Conservation (phyloP, 2,113 vertebrate species). For the Tychaedon coryphoeus region DNA sequence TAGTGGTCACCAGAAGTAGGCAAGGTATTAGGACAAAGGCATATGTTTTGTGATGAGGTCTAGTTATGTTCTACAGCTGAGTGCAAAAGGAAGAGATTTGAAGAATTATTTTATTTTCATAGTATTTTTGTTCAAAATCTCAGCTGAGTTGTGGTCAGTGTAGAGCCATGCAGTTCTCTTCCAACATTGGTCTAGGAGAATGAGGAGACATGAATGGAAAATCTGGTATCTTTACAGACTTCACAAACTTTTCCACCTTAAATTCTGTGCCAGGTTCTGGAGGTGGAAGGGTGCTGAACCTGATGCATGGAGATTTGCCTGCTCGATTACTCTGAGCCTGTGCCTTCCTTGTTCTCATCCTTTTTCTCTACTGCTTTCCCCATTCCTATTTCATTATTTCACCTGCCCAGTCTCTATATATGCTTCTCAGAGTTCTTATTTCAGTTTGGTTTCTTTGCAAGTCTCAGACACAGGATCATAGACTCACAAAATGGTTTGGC, state of each 20-base stretch:
- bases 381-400: not conserved
- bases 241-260: not conserved
- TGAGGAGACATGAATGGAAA: not conserved
- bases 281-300: not conserved
- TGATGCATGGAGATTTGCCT: not conserved
- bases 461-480: not conserved
- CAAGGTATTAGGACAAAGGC: not conserved
- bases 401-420: not conserved
- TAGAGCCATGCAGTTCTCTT: not conserved
- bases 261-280: not conserved
- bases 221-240: not conserved
- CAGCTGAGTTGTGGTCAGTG: not conserved
- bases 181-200: not conserved
- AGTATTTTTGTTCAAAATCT: not conserved
- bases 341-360: not conserved
- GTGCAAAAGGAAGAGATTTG: fast-evolving
- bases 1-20: not conserved
- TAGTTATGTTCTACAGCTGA: not conserved
- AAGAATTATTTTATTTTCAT: not conserved
- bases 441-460: not conserved
- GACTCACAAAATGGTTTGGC: not conserved
- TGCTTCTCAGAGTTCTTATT: not conserved
- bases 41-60: not conserved
- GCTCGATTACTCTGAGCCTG: fast-evolving
- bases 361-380: not conserved